Conservation (phyloP, 2,113 vertebrate species). For the Chaetodon auriga region DNA sequence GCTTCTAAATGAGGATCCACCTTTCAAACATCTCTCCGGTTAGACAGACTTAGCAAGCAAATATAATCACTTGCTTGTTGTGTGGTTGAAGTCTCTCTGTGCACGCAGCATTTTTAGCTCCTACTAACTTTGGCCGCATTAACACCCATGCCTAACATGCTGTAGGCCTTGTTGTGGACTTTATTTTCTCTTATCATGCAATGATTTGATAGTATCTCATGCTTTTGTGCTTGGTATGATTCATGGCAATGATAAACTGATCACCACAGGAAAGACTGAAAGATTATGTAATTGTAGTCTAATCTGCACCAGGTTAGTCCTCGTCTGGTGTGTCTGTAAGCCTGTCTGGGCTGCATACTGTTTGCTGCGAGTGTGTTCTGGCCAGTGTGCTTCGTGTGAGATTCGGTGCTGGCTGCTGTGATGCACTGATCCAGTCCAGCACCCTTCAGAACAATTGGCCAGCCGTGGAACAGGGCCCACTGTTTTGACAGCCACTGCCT, state of each 20-base stretch:
- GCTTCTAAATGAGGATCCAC: slow-evolving; percentile 32
- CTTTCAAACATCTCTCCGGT: slow-evolving; percentile 23
- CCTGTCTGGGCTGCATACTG: slow-evolving; percentile 23
- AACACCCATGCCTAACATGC: background rate
- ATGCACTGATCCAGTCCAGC: slow-evolving; percentile 76
- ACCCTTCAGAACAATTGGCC: slow-evolving; percentile 80
- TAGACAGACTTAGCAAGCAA: slow-evolving; percentile 27
- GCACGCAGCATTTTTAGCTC: slow-evolving; percentile 12
- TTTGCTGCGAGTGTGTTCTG: slow-evolving; percentile 40
- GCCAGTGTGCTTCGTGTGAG: slow-evolving; percentile 41
- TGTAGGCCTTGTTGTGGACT: background rate
- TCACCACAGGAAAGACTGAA: background rate
- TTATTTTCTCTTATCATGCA: slow-evolving; percentile 4
- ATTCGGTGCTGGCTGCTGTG: slow-evolving; percentile 54
- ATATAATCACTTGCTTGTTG: slow-evolving; percentile 31
- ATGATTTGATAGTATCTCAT: slow-evolving; percentile 4
- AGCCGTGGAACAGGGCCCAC: slow-evolving; percentile 60
- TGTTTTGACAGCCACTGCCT: slow-evolving; percentile 80
- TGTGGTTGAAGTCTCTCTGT: slow-evolving; percentile 3
- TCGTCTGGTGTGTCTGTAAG: background rate
- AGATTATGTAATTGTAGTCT: slow-evolving; percentile 15
- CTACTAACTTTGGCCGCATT: background rate
- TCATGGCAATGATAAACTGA: slow-evolving; percentile 14
- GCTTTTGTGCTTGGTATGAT: slow-evolving; percentile 22
- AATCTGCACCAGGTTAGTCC: slow-evolving; percentile 20